These are phyloP conservation scores for Donacobius atricapilla DNA, from an alignment of 2,113 vertebrate species.

Conservation along the genomic window DNA sequence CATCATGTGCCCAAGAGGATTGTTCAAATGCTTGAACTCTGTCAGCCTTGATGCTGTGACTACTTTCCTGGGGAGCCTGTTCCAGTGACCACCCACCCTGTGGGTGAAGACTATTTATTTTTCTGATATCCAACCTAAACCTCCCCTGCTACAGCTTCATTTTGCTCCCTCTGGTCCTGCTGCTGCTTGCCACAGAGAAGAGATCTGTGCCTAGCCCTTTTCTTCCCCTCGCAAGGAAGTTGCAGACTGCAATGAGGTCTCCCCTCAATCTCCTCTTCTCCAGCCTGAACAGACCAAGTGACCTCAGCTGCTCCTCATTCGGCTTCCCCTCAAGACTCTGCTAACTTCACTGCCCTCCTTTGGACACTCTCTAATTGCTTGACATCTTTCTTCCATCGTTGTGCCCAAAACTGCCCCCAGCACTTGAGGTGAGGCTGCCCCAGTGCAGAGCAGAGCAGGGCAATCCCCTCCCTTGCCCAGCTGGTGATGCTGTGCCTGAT, in stretches of 20 bases:
- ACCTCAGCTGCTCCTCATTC: accelerated
- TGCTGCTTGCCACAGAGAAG: background rate
- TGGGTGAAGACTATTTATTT: background rate
- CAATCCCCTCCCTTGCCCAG: background rate
- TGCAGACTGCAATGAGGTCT: background rate
- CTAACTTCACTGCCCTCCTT: background rate
- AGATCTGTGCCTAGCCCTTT: background rate
- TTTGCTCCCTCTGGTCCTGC: background rate
- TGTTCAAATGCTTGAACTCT: background rate
- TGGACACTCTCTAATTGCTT: background rate
- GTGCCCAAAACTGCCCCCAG: background rate
- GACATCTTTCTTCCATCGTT: background rate
- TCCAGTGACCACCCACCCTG: background rate
- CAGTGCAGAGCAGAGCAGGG: accelerated
- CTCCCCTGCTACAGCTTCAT: background rate
- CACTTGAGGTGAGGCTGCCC: accelerated
- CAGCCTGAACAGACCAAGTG: background rate
- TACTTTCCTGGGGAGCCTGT: too few species aligned
- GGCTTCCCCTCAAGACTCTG: accelerated
- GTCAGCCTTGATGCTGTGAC: background rate
- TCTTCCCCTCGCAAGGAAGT: background rate
- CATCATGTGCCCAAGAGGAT: background rate
- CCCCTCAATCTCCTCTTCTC: background rate
- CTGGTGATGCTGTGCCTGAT: accelerated
- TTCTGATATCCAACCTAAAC: background rate